These are phyloP conservation scores for Rhizoglyphus robini DNA, from an alignment of 1,140 invertebrate species.

Conservation along the genomic window DNA sequence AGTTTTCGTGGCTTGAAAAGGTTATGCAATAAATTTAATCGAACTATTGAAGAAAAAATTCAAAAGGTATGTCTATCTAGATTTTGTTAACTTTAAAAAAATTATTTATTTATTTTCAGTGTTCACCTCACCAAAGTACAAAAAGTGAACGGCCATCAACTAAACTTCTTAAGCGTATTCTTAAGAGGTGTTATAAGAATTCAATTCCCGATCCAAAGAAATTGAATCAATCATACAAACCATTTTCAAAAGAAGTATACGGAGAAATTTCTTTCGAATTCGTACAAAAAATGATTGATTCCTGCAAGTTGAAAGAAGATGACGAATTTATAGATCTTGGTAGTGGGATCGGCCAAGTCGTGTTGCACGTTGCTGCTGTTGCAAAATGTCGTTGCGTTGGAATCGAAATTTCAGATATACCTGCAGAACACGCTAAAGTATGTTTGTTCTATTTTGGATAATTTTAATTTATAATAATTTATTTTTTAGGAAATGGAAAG, in stretches of 20 bases:
- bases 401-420: constrained; percentile 89
- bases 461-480: constrained; percentile 3
- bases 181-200: constrained; percentile 93
- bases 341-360: constrained; percentile 86
- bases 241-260: constrained; percentile 95
- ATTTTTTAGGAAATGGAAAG: constrained; percentile 61
- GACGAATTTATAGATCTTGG: constrained; percentile 94
- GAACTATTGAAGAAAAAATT: constrained; percentile 80
- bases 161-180: constrained; percentile 74
- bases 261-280: constrained; percentile 96
- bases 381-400: constrained; percentile 80
- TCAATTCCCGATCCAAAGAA: constrained; percentile 90
- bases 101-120: constrained; percentile 42
- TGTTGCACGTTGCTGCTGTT: constrained; percentile 89
- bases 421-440: constrained; percentile 80
- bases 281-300: constrained; percentile 91
- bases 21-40: constrained; percentile 87
- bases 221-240: constrained; percentile 83
- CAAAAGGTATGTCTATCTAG: constrained; percentile 59
- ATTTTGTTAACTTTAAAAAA: constrained; percentile 17
- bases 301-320: constrained; percentile 75
- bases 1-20: constrained; percentile 90
- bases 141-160: constrained; percentile 56
- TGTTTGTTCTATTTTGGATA: neutral
- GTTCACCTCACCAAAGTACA: constrained; percentile 39